phyloP scores from a whole-genome alignment of 2,888 invertebrate genomes.

The Drosophila atripex region DNA sequence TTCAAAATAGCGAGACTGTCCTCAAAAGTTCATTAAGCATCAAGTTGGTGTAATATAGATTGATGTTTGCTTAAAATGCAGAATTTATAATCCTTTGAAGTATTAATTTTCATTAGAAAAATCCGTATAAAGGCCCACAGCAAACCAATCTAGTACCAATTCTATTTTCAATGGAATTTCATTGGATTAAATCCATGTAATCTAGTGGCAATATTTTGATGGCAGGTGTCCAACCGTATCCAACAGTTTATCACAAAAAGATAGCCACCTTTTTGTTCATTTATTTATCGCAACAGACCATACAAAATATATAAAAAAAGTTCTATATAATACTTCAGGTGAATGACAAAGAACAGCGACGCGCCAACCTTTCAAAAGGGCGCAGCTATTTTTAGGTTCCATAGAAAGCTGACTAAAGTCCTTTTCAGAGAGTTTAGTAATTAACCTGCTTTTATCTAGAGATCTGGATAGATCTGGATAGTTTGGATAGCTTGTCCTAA shows the following conservation, averaged over 20 bases:
- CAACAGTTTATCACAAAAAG: background rate
- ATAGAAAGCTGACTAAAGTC: background rate
- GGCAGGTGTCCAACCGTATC: background rate
- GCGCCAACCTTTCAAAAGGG: background rate
- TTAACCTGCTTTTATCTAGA: background rate
- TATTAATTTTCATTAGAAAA: background rate
- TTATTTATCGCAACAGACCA: background rate
- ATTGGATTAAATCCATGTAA: background rate
- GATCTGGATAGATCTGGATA: background rate
- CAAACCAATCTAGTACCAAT: too few relatives aligned
- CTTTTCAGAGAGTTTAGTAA: background rate
- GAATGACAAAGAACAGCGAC: background rate
- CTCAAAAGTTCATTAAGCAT: background rate
- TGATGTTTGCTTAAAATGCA: too few relatives aligned
- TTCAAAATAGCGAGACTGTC: too few relatives aligned
- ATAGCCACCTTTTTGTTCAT: too few relatives aligned
- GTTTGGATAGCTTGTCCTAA: too few relatives aligned
- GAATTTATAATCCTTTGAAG: background rate
- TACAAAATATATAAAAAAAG: too few relatives aligned
- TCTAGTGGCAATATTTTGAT: background rate
- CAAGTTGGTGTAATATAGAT: background rate
- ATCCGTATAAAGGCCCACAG: background rate
- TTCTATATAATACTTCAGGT: background rate
- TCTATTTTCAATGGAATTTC: background rate
- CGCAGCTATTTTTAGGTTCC: background rate